Evolutionary conservation across 2,888 invertebrate species (phyloP).

Genomic region (Tetranychus truncatus): DNA sequence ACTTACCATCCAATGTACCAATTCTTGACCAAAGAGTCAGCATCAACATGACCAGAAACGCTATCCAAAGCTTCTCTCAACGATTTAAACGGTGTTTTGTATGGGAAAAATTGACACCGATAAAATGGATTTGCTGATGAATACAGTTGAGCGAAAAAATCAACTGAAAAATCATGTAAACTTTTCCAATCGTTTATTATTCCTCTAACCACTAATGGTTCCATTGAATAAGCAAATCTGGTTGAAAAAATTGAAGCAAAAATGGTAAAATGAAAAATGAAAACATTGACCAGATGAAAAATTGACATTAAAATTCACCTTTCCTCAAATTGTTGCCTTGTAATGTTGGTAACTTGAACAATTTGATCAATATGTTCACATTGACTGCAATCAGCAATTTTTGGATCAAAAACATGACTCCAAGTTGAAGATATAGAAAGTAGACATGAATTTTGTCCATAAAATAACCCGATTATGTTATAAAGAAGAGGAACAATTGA

Average conservation of each 20-base stretch:
- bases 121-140: constrained; percentile 33
- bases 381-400: constrained; percentile 56
- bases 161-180: constrained; percentile 49
- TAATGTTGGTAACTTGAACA: constrained; percentile 46
- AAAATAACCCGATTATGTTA: background rate
- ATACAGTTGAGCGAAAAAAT: constrained; percentile 57
- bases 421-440: background rate
- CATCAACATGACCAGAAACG: constrained; percentile 46
- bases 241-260: background rate
- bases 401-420: background rate
- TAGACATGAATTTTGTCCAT: background rate
- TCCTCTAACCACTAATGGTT: constrained; percentile 67
- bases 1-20: constrained; percentile 55
- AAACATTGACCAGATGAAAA: background rate
- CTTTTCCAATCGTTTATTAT: constrained; percentile 66
- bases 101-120: constrained; percentile 82
- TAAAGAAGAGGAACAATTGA: background rate
- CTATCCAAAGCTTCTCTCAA: constrained; percentile 65
- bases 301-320: constrained; percentile 35
- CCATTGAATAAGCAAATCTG: constrained; percentile 50
- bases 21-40: constrained; percentile 38
- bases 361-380: constrained; percentile 48
- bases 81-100: constrained; percentile 60
- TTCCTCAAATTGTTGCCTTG: constrained; percentile 49
- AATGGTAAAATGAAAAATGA: background rate